phyloP scores from a whole-genome alignment of 1,140 invertebrate genomes.

The Lepidurus apus region DNA sequence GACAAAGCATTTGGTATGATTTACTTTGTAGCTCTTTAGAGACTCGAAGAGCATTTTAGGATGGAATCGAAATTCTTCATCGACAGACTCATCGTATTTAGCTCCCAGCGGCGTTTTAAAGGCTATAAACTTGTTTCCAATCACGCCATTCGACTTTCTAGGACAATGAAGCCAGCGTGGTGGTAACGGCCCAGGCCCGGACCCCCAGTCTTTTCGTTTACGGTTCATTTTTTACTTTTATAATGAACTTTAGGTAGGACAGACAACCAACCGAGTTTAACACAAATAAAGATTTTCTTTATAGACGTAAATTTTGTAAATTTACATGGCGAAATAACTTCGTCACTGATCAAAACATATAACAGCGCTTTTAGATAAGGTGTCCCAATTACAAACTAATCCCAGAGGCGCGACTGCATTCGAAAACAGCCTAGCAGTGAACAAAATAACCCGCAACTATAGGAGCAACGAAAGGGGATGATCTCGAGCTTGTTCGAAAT shows the following conservation, averaged over 20 bases:
- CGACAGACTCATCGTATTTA: conserved; percentile 71
- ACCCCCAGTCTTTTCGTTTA: conserved; percentile 26
- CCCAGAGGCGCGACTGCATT: not conserved
- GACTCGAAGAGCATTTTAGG: conserved; percentile 73
- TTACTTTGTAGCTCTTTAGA: conserved; percentile 65
- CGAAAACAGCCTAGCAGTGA: not conserved
- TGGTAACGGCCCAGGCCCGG: conserved; percentile 64
- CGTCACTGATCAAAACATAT: not conserved
- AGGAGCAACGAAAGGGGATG: not conserved
- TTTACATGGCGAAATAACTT: not conserved
- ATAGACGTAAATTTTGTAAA: not conserved
- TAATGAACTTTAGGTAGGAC: not conserved
- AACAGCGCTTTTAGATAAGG: not conserved
- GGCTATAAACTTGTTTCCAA: conserved; percentile 76
- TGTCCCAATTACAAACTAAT: not conserved
- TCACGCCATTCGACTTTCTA: conserved; percentile 65
- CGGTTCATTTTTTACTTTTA: conserved; percentile 26
- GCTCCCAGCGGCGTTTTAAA: conserved; percentile 86
- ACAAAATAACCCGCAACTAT: not conserved
- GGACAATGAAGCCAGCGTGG: conserved; percentile 89
- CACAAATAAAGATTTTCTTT: not conserved
- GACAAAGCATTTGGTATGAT: conserved; percentile 24
- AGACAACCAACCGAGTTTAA: not conserved
- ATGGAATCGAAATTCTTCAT: conserved; percentile 70
- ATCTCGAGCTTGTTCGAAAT: too few species aligned